Base-by-base conservation (phyloP, 2,888 invertebrate species). In the Trachelus stipa region DNA sequence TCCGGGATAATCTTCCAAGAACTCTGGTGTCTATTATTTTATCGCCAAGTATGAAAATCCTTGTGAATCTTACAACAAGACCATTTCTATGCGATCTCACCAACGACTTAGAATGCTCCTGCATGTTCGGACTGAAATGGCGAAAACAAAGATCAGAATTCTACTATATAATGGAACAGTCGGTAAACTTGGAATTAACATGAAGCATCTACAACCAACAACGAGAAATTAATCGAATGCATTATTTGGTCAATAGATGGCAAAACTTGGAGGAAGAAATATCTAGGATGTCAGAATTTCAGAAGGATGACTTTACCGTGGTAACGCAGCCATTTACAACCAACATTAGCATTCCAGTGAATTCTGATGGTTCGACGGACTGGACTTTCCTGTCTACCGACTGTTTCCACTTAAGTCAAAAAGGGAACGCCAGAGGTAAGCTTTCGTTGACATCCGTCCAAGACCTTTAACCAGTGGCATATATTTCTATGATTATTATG, bases 341-440 rank as follows among this genome's bases (percentile, higher is more conserved):
- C 68, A 88, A 93, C 74, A 76, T 92, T 0, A 85, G 85, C 9
- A 88, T 94, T 75, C 94, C 94, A 0, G 86, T 79, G 31, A 87
- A 79, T 1, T 81, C 87, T 1, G 86, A 92, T 73, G 93, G 93
- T 1, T 82, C 81, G 1, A 89, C 92, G 0, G 94, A 95, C 88
- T 91, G 91, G 69, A 89, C 92, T 0, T 94, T 92, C 87, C 88
- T 94, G 74, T 93, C 94, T 0, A 88, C 90, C 68, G 95, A 95
- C 86, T 95, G 95, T 87, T 95, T 95, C 83, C 95, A 95, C 86
- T 89, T 94, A 11, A 94, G 94, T 82, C 94, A 95, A 86, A 94
- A 93, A 83, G 92, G 92, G 30, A 93, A 94, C 81, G 94, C 94
- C 3, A 87, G 90, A 89, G 91, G 94, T 94, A 90, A 91, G 89